Base-by-base conservation (phyloP, 1,140 invertebrate species). In the Polypedilum pembai region DNA sequence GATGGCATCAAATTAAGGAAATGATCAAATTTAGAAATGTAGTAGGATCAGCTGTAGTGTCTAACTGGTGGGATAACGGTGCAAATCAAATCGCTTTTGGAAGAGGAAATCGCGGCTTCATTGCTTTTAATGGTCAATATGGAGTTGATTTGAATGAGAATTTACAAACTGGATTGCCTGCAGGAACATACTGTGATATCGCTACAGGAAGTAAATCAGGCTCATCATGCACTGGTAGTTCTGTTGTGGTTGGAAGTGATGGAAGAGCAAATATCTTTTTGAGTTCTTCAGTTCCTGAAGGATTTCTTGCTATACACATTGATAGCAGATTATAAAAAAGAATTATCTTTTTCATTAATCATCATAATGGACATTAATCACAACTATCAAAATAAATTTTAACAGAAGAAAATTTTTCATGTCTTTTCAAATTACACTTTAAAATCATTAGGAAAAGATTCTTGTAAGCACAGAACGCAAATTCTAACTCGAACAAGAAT, bases 111-210 rank as follows among this genome's bases (percentile, higher is more conserved):
- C 83, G 83, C 66, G 91, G 86, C 8, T 93, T 93, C 77, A 80
- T 93, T n/a, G 91, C 89, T 12, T 87, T 93, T 75, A 93, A 92
- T 78, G 86, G 85, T 40, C 86, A 89, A 7, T 78, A 76, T 0
- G 80, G 79, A 0, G 15, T 15, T 1, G 84, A 89, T 77, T 78
- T 93, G n/a, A 86, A 85, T 18, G 73, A 80, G 76, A 84, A 69
- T 5, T 78, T 92, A 21, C 79, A 89, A 82, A 94, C 92, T 0
- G 90, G 90, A 40, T 81, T 96, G 12, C 87, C 92, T 0, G 82
- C 87, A 77, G 94, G 94, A 3, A 84, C 75, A 0, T 96, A 96
- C 80, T 96, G 94, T 81, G 94, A 96, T 79, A 86, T 96, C 1
- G 94, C 95, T 74, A 89, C 89, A n/a, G 93, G 93, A 33, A 83